Conservation (phyloP, 2,113 vertebrate genomes). For the Anguilla japonica region DNA sequence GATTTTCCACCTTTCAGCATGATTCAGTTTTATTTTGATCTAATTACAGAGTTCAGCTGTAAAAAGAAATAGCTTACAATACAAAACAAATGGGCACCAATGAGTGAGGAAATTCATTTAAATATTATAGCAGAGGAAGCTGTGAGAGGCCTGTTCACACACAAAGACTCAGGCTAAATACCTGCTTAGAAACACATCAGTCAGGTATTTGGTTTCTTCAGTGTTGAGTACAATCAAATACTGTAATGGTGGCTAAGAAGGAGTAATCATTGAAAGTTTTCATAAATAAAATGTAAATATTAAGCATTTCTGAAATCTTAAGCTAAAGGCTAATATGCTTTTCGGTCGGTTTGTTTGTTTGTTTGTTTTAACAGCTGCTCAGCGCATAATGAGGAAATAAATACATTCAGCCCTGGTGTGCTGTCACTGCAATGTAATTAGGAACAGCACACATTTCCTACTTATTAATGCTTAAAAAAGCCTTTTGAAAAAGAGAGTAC, state of each 20-base stretch:
- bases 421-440: not conserved
- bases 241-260: not conserved
- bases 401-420: not conserved
- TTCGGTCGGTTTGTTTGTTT: not conserved
- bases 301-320: not conserved
- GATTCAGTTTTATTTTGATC: too few species aligned
- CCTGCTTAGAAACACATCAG: too few species aligned
- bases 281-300: not conserved
- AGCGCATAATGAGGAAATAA: not conserved
- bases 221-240: not conserved
- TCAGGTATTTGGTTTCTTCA: not conserved
- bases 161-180: too few species aligned
- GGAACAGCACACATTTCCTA: not conserved
- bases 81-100: too few species aligned
- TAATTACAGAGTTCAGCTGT: too few species aligned
- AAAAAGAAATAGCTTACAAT: too few species aligned
- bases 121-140: too few species aligned
- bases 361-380: not conserved
- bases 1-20: too few species aligned
- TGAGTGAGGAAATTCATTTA: too few species aligned
- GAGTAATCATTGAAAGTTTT: not conserved
- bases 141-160: too few species aligned
- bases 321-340: not conserved
- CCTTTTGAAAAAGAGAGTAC: not conserved
- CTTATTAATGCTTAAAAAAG: not conserved